These are phyloP conservation scores for Aphidius ervi DNA, from an alignment of 1,140 invertebrate species.

Conservation along the genomic window DNA sequence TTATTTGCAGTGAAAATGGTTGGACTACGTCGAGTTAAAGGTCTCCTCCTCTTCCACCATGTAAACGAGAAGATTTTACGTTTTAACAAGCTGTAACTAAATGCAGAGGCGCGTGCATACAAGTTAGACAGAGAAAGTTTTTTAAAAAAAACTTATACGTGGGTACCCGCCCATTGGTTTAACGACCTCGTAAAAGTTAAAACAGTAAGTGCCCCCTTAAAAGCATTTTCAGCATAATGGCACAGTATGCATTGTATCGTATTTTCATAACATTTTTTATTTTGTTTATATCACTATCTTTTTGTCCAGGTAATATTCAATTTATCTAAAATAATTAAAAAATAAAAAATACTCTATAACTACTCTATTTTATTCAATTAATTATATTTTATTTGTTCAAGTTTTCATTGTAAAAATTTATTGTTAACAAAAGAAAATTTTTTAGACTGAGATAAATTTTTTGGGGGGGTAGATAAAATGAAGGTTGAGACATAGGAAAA, in stretches of 20 bases:
- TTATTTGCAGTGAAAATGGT: no score
- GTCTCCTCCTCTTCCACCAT: constrained; percentile 6
- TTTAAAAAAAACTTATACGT: not conserved
- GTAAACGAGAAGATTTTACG: constrained; percentile 31
- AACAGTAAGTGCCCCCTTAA: constrained; percentile 35
- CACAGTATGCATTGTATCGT: constrained; percentile 31
- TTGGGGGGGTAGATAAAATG: not conserved
- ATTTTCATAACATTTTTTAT: constrained; percentile 20
- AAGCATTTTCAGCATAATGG: constrained; percentile 31
- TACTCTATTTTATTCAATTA: no score
- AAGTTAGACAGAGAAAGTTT: constrained; percentile 4
- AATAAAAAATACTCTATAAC: no score
- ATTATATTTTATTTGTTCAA: no score
- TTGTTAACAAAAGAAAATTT: not conserved
- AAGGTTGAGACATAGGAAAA: constrained; percentile 11
- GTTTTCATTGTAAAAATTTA: no score
- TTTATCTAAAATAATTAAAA: not conserved
- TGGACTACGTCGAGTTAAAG: no score
- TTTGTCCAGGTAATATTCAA: constrained; percentile 3
- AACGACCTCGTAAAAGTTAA: constrained; percentile 43
- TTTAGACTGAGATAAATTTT: not conserved
- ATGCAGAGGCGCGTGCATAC: constrained; percentile 28
- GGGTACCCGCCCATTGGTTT: constrained; percentile 33
- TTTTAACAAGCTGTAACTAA: constrained; percentile 37
- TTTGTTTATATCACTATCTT: constrained; percentile 1